Percentiles rank a stretch among this genome's conserved stretches.
Evolutionary conservation across 2,113 vertebrate species (phyloP).

Genomic region (Fukomys damarensis): DNA sequence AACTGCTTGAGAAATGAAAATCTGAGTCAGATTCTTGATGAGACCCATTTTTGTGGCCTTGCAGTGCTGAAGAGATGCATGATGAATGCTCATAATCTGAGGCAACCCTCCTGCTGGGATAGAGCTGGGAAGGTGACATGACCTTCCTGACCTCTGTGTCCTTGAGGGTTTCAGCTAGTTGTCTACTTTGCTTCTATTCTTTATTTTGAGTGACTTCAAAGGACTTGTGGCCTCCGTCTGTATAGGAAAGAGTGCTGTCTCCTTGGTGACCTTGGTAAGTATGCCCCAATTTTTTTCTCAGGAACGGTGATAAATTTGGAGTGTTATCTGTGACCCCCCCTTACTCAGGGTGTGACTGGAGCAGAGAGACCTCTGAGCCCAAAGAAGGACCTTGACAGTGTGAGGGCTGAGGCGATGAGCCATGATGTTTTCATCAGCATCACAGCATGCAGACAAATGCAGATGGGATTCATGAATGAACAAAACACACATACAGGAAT

Average conservation of each 20-base stretch:
- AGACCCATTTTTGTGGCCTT: background rate
- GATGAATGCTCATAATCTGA: background rate
- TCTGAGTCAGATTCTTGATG: background rate
- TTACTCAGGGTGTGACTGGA: background rate
- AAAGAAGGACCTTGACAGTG: background rate
- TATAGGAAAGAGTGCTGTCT: background rate
- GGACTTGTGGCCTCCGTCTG: accelerated
- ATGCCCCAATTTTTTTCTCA: background rate
- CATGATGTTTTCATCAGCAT: background rate
- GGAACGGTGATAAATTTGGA: background rate
- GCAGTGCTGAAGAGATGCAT: background rate
- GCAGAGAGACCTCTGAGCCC: background rate
- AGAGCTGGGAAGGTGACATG: background rate
- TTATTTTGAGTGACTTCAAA: background rate
- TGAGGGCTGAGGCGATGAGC: background rate
- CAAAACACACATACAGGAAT: background rate
- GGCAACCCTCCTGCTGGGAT: background rate
- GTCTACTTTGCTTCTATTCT: background rate
- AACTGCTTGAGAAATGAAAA: background rate
- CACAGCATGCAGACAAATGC: background rate
- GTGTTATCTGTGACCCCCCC: background rate
- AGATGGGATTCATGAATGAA: background rate
- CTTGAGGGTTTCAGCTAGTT: background rate
- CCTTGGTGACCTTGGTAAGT: background rate
- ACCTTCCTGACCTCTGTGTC: background rate